Evolutionary conservation across 2,888 invertebrate species (phyloP).

Genomic region (Pollenia angustigena): DNA sequence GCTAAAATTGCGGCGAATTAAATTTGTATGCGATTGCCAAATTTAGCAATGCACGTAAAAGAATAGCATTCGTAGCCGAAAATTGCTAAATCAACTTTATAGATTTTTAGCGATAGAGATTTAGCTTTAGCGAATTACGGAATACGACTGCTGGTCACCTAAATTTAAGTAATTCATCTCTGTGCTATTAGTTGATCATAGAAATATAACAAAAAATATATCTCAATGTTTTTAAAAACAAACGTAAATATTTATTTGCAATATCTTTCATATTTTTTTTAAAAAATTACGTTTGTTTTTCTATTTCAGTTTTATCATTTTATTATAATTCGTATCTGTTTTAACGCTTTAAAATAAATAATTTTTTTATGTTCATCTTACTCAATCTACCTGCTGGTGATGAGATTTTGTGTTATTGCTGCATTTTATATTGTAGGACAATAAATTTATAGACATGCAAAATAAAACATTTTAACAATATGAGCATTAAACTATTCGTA

Average conservation of each 20-base stretch:
- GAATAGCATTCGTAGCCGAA: no score
- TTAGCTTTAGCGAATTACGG: no score
- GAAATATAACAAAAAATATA: conserved; percentile 4
- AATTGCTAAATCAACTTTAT: no score
- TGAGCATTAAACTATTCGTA: conserved; percentile 1
- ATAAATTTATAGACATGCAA: conserved; percentile 50
- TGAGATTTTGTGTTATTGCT: not conserved
- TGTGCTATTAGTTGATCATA: not conserved
- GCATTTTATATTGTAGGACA: conserved; percentile 21
- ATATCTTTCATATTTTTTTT: not conserved
- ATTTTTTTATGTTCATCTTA: not conserved
- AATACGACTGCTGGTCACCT: no score
- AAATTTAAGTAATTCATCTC: conserved; percentile 12
- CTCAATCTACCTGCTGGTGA: conserved; percentile 12
- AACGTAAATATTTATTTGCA: conserved; percentile 14
- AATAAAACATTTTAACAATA: conserved; percentile 33
- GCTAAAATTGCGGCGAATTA: no score
- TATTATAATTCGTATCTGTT: no score
- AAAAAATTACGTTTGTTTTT: not conserved
- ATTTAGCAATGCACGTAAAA: no score
- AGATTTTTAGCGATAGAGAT: no score
- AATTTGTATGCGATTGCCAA: no score
- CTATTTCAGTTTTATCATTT: not conserved
- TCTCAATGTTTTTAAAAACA: conserved; percentile 10
- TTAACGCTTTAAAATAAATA: conserved; percentile 17